Conservation (phyloP, 2,797 vertebrate species). For the Hyperoplus lanceolatus region DNA sequence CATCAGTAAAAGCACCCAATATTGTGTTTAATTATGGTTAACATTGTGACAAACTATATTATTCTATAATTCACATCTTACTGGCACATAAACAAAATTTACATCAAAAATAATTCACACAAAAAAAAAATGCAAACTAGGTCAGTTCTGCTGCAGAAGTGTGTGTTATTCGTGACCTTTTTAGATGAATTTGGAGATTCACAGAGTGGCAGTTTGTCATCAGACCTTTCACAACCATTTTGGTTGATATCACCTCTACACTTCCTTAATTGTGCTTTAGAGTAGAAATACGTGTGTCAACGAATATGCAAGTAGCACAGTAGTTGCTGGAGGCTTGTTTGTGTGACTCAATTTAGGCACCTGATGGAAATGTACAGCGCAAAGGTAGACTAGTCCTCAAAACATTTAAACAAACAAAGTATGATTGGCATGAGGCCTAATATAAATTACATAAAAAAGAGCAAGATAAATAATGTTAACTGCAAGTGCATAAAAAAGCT, state of each 20-base stretch:
- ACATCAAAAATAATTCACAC: constrained; percentile 74
- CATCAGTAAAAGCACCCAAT: constrained; percentile 61
- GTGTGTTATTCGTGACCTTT: constrained; percentile 23
- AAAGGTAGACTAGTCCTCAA: constrained; percentile 77
- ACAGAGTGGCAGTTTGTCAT: constrained; percentile 64
- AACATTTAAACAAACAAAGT: constrained; percentile 65
- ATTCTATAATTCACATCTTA: constrained; percentile 70
- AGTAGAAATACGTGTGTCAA: constrained; percentile 60
- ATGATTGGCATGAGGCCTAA: constrained; percentile 31
- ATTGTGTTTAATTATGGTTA: constrained; percentile 68
- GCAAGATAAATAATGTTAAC: constrained; percentile 58
- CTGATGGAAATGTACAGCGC: constrained; percentile 50
- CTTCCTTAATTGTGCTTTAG: constrained; percentile 67
- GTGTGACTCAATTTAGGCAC: constrained; percentile 64
- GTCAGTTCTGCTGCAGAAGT: constrained; percentile 58
- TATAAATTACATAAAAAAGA: constrained; percentile 35
- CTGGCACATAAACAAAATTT: constrained; percentile 73
- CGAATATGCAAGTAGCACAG: constrained; percentile 27
- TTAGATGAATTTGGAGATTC: constrained; percentile 46
- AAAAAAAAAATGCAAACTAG: constrained; percentile 63
- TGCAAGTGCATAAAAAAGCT: constrained; percentile 33
- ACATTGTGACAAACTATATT: constrained; percentile 65
- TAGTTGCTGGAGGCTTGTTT: constrained; percentile 41
- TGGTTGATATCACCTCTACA: constrained; percentile 49
- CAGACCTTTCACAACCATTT: constrained; percentile 62